Evolutionary conservation across 2,113 vertebrate genomes (phyloP).

Genomic region (Natator depressus): DNA sequence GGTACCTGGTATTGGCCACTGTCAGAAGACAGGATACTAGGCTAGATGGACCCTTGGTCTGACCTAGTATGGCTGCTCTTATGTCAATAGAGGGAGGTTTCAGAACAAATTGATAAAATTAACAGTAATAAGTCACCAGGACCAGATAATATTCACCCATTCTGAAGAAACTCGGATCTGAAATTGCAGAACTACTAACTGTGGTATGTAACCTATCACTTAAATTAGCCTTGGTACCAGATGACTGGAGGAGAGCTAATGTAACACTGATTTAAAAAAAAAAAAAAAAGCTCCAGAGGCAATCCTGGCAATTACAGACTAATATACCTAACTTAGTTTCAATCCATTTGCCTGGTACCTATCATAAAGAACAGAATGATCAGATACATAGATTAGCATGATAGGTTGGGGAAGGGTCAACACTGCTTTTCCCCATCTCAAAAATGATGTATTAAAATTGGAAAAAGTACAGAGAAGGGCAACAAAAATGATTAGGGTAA

Average conservation of each 20-base stretch:
- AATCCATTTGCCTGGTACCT: too few species aligned
- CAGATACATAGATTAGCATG: too few species aligned
- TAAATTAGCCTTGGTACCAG: background rate
- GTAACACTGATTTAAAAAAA: too few species aligned
- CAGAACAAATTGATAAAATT: background rate
- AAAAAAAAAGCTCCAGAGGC: background rate
- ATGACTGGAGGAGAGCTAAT: background rate
- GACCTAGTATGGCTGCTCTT: too few species aligned
- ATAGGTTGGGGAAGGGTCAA: too few species aligned
- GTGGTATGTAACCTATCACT: background rate
- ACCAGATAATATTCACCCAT: background rate
- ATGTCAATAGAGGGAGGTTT: background rate
- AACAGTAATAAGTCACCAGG: background rate
- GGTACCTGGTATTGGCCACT: too few species aligned
- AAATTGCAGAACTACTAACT: background rate
- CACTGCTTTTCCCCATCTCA: background rate
- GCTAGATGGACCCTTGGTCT: too few species aligned
- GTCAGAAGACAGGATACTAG: too few species aligned
- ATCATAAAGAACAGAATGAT: too few species aligned
- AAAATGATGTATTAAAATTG: background rate
- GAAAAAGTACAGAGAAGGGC: background rate
- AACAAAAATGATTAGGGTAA: background rate
- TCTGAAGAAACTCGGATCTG: background rate
- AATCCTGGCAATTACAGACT: background rate
- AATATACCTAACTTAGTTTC: background rate